Percentiles rank a stretch among this genome's conserved stretches.
phyloP scores from a whole-genome alignment of 2,797 vertebrate species.

The Sebastes cheni region DNA sequence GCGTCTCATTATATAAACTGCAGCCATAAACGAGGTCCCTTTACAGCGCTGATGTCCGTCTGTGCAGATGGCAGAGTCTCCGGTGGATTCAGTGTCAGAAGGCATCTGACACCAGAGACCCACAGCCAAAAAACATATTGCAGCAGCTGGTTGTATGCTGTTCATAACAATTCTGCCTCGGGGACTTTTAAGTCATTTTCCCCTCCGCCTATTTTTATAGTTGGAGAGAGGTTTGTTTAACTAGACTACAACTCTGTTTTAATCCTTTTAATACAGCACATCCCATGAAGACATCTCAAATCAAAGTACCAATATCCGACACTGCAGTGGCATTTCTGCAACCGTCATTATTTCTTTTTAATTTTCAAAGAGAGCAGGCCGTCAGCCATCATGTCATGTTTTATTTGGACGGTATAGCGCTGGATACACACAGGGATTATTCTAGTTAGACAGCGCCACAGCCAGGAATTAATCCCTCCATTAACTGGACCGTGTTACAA shows the following conservation, averaged over 20 bases:
- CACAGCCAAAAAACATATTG: conserved; percentile 59
- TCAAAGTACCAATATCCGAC: conserved; percentile 38
- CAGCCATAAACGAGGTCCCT: conserved; percentile 41
- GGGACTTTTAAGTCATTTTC: conserved; percentile 55
- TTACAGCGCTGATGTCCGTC: conserved; percentile 52
- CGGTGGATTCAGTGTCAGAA: conserved; percentile 54
- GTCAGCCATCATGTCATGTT: conserved; percentile 50
- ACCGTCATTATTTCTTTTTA: conserved; percentile 27
- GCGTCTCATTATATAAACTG: conserved; percentile 25
- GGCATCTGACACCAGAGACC: conserved; percentile 53
- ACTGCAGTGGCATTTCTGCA: conserved; percentile 21
- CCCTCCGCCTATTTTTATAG: conserved; percentile 47
- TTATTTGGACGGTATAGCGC: conserved; percentile 50
- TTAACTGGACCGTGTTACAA: conserved; percentile 68
- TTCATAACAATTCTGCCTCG: conserved; percentile 59
- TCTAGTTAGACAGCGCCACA: conserved; percentile 46
- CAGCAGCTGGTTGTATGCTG: conserved; percentile 65
- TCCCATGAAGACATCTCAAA: conserved; percentile 49
- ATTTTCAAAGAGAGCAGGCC: conserved; percentile 43
- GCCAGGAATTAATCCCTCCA: conserved; percentile 71
- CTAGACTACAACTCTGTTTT: conserved; percentile 64
- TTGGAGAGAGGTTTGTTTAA: conserved; percentile 63
- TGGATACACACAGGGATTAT: conserved; percentile 64
- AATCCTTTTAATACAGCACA: conserved; percentile 60
- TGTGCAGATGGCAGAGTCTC: conserved; percentile 63